These are phyloP conservation scores for Dromas ardeola DNA, from an alignment of 2,113 vertebrate species.

Conservation along the genomic window DNA sequence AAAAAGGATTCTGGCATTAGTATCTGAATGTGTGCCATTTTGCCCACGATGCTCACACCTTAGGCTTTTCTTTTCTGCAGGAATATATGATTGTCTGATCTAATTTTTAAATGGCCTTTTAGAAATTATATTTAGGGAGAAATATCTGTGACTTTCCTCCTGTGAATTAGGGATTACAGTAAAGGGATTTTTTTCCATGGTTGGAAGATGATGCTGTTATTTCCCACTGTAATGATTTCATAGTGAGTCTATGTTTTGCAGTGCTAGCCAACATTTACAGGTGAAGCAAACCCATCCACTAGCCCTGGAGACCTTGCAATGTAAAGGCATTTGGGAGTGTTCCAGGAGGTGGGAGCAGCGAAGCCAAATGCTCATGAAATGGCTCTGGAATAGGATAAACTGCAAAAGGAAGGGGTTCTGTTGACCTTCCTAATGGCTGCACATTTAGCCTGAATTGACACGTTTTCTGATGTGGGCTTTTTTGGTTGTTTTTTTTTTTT, in stretches of 20 bases:
- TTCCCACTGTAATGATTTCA: not conserved
- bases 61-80: not conserved
- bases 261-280: not conserved
- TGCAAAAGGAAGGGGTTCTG: not conserved
- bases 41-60: not conserved
- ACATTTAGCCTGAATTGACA: not conserved
- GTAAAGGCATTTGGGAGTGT: not conserved
- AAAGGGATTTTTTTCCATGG: not conserved
- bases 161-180: constrained; percentile 11
- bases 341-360: not conserved
- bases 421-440: not conserved
- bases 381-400: not conserved
- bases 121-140: not conserved
- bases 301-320: not conserved
- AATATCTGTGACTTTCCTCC: not conserved
- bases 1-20: not conserved
- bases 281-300: not conserved
- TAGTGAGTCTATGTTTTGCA: not conserved
- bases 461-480: not conserved
- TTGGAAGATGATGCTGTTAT: not conserved
- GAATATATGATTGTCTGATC: not conserved
- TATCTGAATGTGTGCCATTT: not conserved
- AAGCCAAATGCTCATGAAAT: not conserved
- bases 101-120: not conserved
- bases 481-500: not conserved